Evolutionary conservation across 2,797 vertebrate species (phyloP).

Genomic region (Acanthopagrus latus): DNA sequence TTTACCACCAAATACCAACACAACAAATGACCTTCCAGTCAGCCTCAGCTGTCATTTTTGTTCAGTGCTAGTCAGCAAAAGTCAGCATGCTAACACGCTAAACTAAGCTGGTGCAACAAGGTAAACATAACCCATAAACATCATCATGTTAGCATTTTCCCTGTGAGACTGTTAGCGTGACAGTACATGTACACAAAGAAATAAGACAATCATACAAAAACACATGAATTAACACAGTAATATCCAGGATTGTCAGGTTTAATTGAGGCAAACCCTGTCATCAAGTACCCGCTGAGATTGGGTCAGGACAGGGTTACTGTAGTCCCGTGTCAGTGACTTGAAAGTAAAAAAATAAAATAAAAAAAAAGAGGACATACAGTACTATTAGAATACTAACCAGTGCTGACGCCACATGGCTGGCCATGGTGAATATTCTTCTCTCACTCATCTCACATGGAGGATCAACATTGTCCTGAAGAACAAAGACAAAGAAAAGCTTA

Average conservation of each 20-base stretch:
- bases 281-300: background rate
- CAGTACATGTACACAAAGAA: background rate
- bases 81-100: no score
- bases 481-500: background rate
- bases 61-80: no score
- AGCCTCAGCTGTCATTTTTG: no score
- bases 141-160: no score
- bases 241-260: background rate
- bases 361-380: background rate
- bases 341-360: slow-evolving; percentile 37
- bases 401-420: slow-evolving; percentile 90
- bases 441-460: slow-evolving; percentile 91
- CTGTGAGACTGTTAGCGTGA: no score
- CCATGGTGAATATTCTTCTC: slow-evolving; percentile 90
- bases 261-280: background rate
- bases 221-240: no score
- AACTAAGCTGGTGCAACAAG: no score
- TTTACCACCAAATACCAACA: no score
- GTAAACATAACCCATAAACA: no score
- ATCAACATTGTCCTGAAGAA: slow-evolving; percentile 83
- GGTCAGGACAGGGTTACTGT: background rate
- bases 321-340: slow-evolving; percentile 7
- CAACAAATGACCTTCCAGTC: no score
- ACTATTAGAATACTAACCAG: slow-evolving; percentile 86
- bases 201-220: background rate